A percentile compares a stretch with the other conserved stretches of the same genome.
Evolutionary conservation across 2,888 invertebrate species (phyloP).

Genomic region (Dione vanillae): DNA sequence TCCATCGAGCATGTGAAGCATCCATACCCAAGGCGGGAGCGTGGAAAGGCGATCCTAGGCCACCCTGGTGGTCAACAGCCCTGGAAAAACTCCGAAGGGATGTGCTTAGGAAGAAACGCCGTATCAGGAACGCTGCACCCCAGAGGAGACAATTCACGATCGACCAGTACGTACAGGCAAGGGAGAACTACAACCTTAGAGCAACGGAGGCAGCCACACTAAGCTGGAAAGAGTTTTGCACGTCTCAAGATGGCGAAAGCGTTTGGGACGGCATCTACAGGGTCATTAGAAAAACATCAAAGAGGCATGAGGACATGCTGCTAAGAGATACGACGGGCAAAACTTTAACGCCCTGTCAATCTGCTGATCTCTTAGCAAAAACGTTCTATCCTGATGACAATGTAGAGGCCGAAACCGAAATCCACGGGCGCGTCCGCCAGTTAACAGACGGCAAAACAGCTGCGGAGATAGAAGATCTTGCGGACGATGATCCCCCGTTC

Average conservation of each 20-base stretch:
- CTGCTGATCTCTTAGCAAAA: background rate
- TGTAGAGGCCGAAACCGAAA: background rate
- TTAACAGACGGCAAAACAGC: background rate
- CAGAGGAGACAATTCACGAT: no score
- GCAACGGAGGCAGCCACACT: no score
- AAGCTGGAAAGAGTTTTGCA: conserved; percentile 43
- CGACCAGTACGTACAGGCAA: no score
- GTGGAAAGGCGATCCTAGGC: no score
- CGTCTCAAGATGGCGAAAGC: conserved; percentile 38
- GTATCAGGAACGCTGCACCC: no score
- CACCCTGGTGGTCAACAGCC: no score
- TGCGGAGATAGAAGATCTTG: background rate
- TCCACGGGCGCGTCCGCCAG: background rate
- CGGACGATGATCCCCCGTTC: conserved; percentile 1
- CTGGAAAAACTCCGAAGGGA: no score
- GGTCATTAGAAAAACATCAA: conserved; percentile 22
- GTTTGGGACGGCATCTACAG: conserved; percentile 45
- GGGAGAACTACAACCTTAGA: no score
- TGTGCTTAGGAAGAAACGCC: no score
- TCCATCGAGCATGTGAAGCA: no score
- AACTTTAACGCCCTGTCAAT: background rate
- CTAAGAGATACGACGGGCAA: background rate
- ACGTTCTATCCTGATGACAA: background rate
- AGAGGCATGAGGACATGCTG: background rate
- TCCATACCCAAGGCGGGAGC: no score